Evolutionary conservation across 1,140 invertebrate species (phyloP), one percentile per base, ranked within the genome.

Genomic region (Calephelis nemesis): DNA sequence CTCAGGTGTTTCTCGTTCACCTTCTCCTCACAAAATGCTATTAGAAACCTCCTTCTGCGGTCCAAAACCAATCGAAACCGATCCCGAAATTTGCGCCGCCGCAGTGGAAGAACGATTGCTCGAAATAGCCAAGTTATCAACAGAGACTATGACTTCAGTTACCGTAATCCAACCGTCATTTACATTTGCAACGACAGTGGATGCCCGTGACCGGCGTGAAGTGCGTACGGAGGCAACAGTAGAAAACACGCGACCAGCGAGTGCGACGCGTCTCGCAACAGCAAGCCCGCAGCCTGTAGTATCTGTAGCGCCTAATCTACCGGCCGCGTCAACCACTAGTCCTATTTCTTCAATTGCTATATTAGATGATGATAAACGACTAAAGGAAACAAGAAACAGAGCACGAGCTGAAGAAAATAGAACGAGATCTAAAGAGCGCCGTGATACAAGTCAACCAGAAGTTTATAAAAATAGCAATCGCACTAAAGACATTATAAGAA

Each of bases 11-110:
- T 94, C 93, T 8, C 94, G 96, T 65, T 97, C 96, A 8, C 96
- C 96, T 0, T 97, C 97, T 42, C 97, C 97, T 6, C 96, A 97
- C 89, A 96, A 96, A 87, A 97, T 97, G 94, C 90, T 97, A 19
- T 92, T 97, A 19, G 97, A 97, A 90, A 98, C 97, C 0, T 97
- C 96, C 0, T 98, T 98, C 83, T 97, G 96, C 80, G 97, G 97
- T 0, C 95, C 95, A 62, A 96, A 96, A 77, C 95, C 95, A 0
- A 88, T 94, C n/a, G 93, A 94, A 72, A 91, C 85, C 45, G 92
- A 92, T 40, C 87, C 85, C 4, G 93, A 94, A 66, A 91, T 94
- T 13, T 83, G 83, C 49, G 81, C 80, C 5, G 85, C 84, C 11
- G 88, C 79, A 5, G 83, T 87, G 0, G 86, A 88, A 49, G 82